Conservation (phyloP, 2,797 vertebrate genomes). For the Toxotes lorentzi region DNA sequence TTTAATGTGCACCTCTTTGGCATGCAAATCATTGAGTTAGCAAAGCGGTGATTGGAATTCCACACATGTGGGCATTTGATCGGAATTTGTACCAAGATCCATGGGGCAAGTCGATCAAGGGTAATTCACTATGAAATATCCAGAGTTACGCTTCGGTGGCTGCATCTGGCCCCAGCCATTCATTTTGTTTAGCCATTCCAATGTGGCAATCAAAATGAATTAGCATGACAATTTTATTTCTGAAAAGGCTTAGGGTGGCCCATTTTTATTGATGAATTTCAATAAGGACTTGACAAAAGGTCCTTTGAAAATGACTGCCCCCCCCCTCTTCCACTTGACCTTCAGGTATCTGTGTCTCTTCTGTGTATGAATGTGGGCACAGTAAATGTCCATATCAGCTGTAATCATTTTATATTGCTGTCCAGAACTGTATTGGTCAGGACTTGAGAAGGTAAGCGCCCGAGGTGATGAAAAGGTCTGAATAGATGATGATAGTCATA, state of each 20-base stretch:
- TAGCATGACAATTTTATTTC: constrained; percentile 91
- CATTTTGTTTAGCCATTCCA: constrained; percentile 88
- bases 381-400: constrained; percentile 68
- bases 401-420: constrained; percentile 66
- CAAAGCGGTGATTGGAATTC: constrained; percentile 71
- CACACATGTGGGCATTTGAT: constrained; percentile 77
- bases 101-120: constrained; percentile 77
- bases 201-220: constrained; percentile 89
- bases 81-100: constrained; percentile 75
- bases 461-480: constrained; percentile 64
- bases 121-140: constrained; percentile 90
- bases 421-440: constrained; percentile 58
- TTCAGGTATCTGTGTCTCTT: constrained; percentile 76
- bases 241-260: constrained; percentile 81
- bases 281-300: constrained; percentile 81
- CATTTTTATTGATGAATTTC: constrained; percentile 84
- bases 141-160: constrained; percentile 81
- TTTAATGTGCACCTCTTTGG: constrained; percentile 49
- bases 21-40: constrained; percentile 75
- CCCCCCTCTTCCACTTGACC: constrained; percentile 65
- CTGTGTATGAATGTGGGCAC: constrained; percentile 55
- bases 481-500: constrained; percentile 60
- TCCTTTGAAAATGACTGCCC: constrained; percentile 70
- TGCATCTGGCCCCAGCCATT: constrained; percentile 85
- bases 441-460: constrained; percentile 52